phyloP scores from a whole-genome alignment of 2,888 invertebrate species.

The Glomeris marginata region DNA sequence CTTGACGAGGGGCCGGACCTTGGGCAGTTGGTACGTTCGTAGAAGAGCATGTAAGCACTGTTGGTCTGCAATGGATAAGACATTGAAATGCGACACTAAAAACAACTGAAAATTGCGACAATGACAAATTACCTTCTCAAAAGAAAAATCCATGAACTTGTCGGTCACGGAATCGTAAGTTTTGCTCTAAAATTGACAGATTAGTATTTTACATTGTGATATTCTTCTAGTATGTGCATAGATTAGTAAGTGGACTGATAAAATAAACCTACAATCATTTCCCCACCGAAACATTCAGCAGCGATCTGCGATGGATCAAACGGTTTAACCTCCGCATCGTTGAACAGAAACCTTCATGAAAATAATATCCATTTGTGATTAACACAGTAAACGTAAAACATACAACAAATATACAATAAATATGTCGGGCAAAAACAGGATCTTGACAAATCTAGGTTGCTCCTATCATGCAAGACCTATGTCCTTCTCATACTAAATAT shows the following conservation, averaged over 20 bases:
- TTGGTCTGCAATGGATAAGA: slow-evolving; percentile 44
- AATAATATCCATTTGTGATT: not conserved
- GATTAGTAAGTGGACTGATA: not conserved
- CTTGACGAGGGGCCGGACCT: slow-evolving; percentile 5
- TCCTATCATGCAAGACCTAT: no score
- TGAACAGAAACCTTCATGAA: slow-evolving; percentile 49
- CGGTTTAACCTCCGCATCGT: slow-evolving; percentile 84
- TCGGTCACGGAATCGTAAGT: slow-evolving; percentile 93
- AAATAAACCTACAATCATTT: slow-evolving; percentile 61
- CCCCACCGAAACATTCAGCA: slow-evolving; percentile 91
- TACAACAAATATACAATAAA: slow-evolving; percentile 1
- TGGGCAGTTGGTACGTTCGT: slow-evolving; percentile 53
- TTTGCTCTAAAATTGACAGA: slow-evolving; percentile 55
- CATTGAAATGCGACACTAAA: not conserved
- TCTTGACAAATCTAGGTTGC: not conserved
- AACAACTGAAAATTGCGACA: not conserved
- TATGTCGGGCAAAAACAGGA: not conserved
- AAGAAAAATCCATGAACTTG: slow-evolving; percentile 93
- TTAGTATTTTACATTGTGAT: not conserved
- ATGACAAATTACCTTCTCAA: slow-evolving; percentile 52
- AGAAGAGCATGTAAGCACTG: slow-evolving; percentile 94
- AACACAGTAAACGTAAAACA: not conserved
- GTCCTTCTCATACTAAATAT: no score
- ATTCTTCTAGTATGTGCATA: not conserved
- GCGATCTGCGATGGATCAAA: slow-evolving; percentile 91